phyloP scores from a whole-genome alignment of 2,888 invertebrate genomes.

The Aphrophora alni region DNA sequence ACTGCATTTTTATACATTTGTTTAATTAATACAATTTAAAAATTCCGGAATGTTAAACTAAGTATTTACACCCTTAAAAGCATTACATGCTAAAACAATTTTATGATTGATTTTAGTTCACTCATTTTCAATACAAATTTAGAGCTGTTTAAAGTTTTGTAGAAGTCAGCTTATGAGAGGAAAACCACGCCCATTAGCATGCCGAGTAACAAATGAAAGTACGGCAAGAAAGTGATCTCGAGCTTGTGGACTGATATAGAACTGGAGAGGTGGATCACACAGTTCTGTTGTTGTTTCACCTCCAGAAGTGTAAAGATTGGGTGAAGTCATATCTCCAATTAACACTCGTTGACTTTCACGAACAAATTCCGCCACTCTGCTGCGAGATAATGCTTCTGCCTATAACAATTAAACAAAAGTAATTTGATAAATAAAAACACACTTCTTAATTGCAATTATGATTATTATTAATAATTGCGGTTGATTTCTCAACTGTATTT shows the following conservation, averaged over 20 bases:
- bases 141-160: not conserved
- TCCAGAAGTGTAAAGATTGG: slow-evolving; percentile 11
- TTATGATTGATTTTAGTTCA: too few relatives aligned
- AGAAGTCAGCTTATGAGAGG: slow-evolving; percentile 56
- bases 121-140: too few relatives aligned
- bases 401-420: slow-evolving; percentile 29
- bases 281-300: not conserved
- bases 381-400: slow-evolving; percentile 46
- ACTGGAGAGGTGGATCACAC: slow-evolving; percentile 36
- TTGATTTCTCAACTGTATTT: too few relatives aligned
- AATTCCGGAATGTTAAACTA: too few relatives aligned
- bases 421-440: too few relatives aligned
- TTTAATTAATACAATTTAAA: too few relatives aligned
- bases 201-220: slow-evolving; percentile 62
- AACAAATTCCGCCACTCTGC: slow-evolving; percentile 48
- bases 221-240: slow-evolving; percentile 63
- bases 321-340: slow-evolving; percentile 28
- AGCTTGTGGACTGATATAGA: slow-evolving; percentile 55
- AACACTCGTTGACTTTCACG: slow-evolving; percentile 47
- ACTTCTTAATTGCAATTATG: too few relatives aligned
- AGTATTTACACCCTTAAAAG: too few relatives aligned
- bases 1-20: too few relatives aligned
- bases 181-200: slow-evolving; percentile 62
- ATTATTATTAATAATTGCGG: too few relatives aligned
- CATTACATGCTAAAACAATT: too few relatives aligned